Evolutionary conservation across 1,140 invertebrate species (phyloP), one percentile per base, ranked within the genome.

Genomic region (Trichonephila clavipes): DNA sequence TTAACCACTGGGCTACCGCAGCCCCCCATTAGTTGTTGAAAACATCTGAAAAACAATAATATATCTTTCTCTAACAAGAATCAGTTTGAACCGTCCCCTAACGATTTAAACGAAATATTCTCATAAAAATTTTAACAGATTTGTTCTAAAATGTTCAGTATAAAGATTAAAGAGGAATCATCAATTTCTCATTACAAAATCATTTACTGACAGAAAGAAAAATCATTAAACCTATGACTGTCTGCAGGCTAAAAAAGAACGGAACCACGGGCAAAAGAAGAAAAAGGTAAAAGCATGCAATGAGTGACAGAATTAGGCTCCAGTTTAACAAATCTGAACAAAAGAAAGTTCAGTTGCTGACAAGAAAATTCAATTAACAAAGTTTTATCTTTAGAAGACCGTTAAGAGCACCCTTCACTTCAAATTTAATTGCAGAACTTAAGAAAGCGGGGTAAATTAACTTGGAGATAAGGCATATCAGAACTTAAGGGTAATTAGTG

Each of bases 361-460:
- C 85, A 88, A 93, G 91, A 87, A 88, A 93, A 93, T 88, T 93
- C 85, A 93, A 93, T 93, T 93, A 93, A 88, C 83, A 87, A 93
- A 93, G 92, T 93, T n/a, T 93, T 93, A 93, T 93, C 92, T 81
- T 88, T 51, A 62, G 28, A 44, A 61, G 58, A 24, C n/a, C 51
- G 51, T 87, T 88, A 62, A 85, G 77, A 85, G 83, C 61, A 19
- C 24, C 69, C 88, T 77, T 61, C 28, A 77, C 77, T 86, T 85
- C 90, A 88, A 93, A 93, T 88, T 93, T 87, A 93, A 93, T 93
- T 93, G 85, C 86, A 59, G 28, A 40, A 77, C 82, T 88, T 72
- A 85, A 87, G 59, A 66, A 61, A 87, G 64, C 7, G 58, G 66
- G 51, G 40, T 81, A 82, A 81, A 90, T 90, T 82, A 51, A 59